Base-by-base conservation (phyloP, 2,797 vertebrate species). In the Gouania willdenowi region DNA sequence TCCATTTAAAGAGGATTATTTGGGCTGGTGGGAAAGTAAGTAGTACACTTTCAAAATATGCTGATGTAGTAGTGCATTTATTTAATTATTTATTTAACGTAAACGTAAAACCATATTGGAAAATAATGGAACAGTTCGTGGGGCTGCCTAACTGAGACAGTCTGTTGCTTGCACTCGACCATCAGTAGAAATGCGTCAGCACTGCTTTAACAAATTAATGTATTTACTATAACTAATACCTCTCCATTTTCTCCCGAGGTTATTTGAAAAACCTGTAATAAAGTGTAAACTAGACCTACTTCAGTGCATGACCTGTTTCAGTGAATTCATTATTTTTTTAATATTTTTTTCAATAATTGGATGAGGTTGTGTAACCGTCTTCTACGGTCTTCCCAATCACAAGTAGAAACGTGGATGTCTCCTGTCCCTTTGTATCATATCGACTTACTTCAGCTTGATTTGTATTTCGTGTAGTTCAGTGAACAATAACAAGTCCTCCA, bases 301-400 rank as follows among this genome's bases (percentile, higher is more conserved):
- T 52, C n/a, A 32, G 27, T 26, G 46, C 20, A 50, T 20, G 40
- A 31, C 8, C 25, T 36, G 15, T 36, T 30, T 29, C 8, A 11
- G 31, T 37, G 16, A 49, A 47, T 43, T 48, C 47, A 54, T 51
- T 38, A 50, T 62, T 54, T n/a, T n/a, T n/a, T n/a, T n/a, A n/a
- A n/a, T n/a, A n/a, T n/a, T n/a, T n/a, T n/a, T n/a, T n/a, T n/a
- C n/a, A n/a, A 26, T 39, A 42, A 55, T 55, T 54, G 36, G 31
- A 12, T 53, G 27, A 3, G 13, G 14, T 30, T 26, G 17, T 52
- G 42, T 38, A 16, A 16, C 46, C 38, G 26, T 33, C 60, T 41
- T 42, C 35, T 48, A 22, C 32, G 26, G 19, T 37, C 43, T 47
- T 37, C 31, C n/a, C 20, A 26, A 8, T 43, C 38, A 40, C 26